A percentile compares a stretch with the other conserved stretches of the same genome.
These are phyloP conservation scores for Lepidocyrtoides sp. DNA, from an alignment of 2,888 invertebrate species.

Conservation along the genomic window DNA sequence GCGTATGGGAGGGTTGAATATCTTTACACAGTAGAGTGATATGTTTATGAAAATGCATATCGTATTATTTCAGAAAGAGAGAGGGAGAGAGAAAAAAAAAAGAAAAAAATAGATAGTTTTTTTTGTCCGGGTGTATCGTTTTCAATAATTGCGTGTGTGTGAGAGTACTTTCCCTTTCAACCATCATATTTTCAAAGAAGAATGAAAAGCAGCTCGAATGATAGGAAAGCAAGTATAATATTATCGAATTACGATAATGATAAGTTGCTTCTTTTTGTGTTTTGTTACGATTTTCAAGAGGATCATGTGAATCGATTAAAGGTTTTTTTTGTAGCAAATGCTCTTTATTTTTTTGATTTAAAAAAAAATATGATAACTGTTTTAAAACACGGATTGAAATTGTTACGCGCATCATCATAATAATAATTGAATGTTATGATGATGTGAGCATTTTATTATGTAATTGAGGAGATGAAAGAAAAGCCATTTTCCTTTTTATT, in stretches of 20 bases:
- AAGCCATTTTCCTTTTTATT: not conserved
- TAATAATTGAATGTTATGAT: slow-evolving; percentile 14
- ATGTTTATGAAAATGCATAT: not conserved
- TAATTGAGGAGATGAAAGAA: slow-evolving; percentile 35
- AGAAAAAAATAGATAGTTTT: not conserved
- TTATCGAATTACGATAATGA: slow-evolving; percentile 78
- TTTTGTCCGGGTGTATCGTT: slow-evolving; percentile 31
- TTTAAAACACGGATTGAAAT: not conserved
- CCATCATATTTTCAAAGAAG: too few relatives aligned
- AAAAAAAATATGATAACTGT: slow-evolving; percentile 25
- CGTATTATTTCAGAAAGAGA: not conserved
- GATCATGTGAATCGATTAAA: slow-evolving; percentile 31
- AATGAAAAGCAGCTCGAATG: not conserved
- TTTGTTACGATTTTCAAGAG: not conserved
- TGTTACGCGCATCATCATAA: not conserved
- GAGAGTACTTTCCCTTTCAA: slow-evolving; percentile 71
- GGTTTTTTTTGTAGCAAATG: not conserved
- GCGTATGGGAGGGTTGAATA: not conserved
- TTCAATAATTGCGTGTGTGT: slow-evolving; percentile 45
- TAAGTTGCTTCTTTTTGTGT: slow-evolving; percentile 4
- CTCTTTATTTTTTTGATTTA: not conserved
- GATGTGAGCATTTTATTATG: slow-evolving; percentile 29
- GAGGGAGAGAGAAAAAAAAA: not conserved
- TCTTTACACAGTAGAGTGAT: not conserved
- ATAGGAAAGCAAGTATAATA: not conserved